phyloP scores from a whole-genome alignment of 1,140 invertebrate genomes.

The Teleopsis dalmanni region DNA sequence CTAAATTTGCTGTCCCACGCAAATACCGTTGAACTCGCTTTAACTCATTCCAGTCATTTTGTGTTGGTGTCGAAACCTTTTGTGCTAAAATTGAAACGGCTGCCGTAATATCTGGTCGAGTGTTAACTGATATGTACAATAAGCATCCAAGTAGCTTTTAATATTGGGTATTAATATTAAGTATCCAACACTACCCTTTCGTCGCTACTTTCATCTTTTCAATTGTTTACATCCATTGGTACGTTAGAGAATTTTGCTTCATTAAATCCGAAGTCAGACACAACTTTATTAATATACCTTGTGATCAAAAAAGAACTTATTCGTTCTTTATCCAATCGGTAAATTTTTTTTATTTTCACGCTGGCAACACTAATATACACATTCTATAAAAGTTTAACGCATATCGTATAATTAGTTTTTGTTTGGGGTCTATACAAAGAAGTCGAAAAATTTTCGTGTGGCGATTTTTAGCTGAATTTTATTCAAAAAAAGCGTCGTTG shows the following conservation, averaged over 20 bases:
- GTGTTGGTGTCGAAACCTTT: slow-evolving; percentile 40
- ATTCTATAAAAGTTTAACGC: no score
- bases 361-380: no score
- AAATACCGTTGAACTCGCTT: no score
- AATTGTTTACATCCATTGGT: slow-evolving; percentile 15
- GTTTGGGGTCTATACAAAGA: no score
- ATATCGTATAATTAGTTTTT: no score
- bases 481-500: no score
- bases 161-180: slow-evolving; percentile 7
- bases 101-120: slow-evolving; percentile 17
- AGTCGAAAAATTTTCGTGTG: no score
- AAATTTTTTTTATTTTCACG: no score
- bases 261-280: slow-evolving; percentile 30
- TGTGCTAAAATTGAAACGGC: slow-evolving; percentile 24
- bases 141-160: slow-evolving; percentile 14
- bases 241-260: slow-evolving; percentile 11
- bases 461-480: no score
- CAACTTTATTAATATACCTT: slow-evolving; percentile 34
- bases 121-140: slow-evolving; percentile 14
- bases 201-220: slow-evolving; percentile 2
- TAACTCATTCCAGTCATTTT: slow-evolving; percentile 7
- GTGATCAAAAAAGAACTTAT: no score
- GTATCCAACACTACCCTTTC: background rate
- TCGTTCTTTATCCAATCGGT: no score
- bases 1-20: no score